These are phyloP conservation scores for Enteromius trimaculatus DNA, from an alignment of 2,797 vertebrate species.

Conservation along the genomic window DNA sequence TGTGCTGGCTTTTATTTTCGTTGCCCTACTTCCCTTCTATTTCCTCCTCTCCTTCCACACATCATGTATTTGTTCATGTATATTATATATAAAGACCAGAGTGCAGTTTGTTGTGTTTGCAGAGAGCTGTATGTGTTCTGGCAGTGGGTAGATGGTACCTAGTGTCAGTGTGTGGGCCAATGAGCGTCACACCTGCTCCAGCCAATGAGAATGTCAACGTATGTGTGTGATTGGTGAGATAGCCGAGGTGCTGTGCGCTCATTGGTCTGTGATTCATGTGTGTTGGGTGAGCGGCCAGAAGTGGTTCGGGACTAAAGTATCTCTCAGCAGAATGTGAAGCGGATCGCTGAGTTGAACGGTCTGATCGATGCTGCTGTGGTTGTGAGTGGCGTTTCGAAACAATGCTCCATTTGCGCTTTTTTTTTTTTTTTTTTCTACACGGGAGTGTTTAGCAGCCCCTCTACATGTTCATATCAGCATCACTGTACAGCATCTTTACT, in stretches of 20 bases:
- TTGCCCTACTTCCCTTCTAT: slow-evolving; percentile 48
- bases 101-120: slow-evolving; percentile 71
- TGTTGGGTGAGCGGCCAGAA: not conserved
- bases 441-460: slow-evolving; percentile 70
- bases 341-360: slow-evolving; percentile 72
- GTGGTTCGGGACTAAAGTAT: slow-evolving; percentile 47
- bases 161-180: slow-evolving; percentile 29
- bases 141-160: slow-evolving; percentile 53
- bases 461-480: slow-evolving; percentile 97
- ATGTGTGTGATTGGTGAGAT: slow-evolving; percentile 26
- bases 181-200: slow-evolving; percentile 5
- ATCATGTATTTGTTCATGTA: slow-evolving; percentile 72
- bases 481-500: slow-evolving; percentile 93
- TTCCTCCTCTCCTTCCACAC: slow-evolving; percentile 34
- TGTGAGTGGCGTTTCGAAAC: slow-evolving; percentile 62
- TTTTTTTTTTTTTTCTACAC: slow-evolving; percentile 64
- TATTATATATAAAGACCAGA: slow-evolving; percentile 77
- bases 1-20: slow-evolving; percentile 77
- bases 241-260: not conserved
- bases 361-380: slow-evolving; percentile 75
- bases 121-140: slow-evolving; percentile 64
- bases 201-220: slow-evolving; percentile 33
- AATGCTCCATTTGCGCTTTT: slow-evolving; percentile 26
- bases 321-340: slow-evolving; percentile 75
- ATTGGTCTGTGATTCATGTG: slow-evolving; percentile 22